A percentile compares a stretch with the other conserved stretches of the same genome.
Evolutionary conservation across 2,797 vertebrate genomes (phyloP).

Genomic region (Carapus acus): DNA sequence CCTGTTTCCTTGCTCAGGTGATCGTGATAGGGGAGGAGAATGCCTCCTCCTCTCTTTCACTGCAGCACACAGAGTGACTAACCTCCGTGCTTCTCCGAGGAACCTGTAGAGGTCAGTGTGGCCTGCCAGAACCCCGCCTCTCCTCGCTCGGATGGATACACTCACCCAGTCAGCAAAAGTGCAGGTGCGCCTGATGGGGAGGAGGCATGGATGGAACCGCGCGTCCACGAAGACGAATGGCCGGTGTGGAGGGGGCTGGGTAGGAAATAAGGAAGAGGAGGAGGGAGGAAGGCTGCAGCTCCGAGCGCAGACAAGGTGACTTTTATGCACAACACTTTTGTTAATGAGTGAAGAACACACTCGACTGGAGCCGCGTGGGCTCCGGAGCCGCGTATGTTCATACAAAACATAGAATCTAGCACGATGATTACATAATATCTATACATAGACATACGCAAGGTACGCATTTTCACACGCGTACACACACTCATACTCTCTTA

Average conservation of each 20-base stretch:
- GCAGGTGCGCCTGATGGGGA: no score
- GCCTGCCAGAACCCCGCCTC: constrained; percentile 16
- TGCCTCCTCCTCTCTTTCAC: constrained; percentile 16
- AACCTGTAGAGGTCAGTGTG: constrained; percentile 47
- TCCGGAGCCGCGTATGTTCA: constrained; percentile 1
- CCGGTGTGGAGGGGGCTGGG: constrained; percentile 30
- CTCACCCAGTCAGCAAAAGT: constrained; percentile 8
- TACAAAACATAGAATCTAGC: no score
- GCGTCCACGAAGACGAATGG: constrained; percentile 13
- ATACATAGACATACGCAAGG: no score
- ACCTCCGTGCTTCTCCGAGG: constrained; percentile 7
- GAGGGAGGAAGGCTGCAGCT: constrained; percentile 25
- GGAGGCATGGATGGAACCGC: background rate
- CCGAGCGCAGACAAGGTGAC: constrained; percentile 62
- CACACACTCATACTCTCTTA: no score
- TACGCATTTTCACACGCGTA: no score
- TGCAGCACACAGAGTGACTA: constrained; percentile 11
- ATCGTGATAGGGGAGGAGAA: constrained; percentile 28
- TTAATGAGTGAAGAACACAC: constrained; percentile 1
- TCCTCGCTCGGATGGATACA: background rate
- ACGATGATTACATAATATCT: no score
- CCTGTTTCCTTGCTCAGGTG: constrained; percentile 57
- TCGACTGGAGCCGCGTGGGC: no score
- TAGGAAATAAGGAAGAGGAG: constrained; percentile 35
- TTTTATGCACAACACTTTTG: constrained; percentile 22